Evolutionary conservation across 2,113 vertebrate genomes (phyloP).

Genomic region (Oxyura jamaicensis): DNA sequence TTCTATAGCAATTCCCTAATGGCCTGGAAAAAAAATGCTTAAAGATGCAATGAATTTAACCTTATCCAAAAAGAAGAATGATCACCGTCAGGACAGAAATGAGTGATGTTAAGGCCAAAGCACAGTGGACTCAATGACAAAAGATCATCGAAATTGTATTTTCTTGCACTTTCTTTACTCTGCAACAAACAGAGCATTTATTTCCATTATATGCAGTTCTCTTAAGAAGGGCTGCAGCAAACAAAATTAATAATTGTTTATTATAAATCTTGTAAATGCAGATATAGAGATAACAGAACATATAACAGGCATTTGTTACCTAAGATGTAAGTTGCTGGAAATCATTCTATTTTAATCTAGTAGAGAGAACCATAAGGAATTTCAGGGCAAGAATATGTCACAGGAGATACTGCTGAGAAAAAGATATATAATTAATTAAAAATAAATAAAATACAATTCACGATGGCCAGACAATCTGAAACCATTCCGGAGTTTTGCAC

Average conservation of each 20-base stretch:
- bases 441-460: too few species aligned
- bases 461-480: neutral
- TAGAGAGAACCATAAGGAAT: neutral
- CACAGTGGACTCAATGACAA: neutral
- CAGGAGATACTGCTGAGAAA: neutral
- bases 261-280: conserved; percentile 49
- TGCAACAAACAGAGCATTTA: conserved; percentile 31
- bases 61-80: neutral
- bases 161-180: conserved; percentile 10
- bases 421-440: too few species aligned
- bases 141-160: neutral
- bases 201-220: conserved; percentile 17
- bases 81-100: conserved; percentile 29
- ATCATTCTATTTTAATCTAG: neutral
- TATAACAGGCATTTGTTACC: conserved; percentile 22
- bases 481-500: neutral
- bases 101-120: neutral
- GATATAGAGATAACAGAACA: conserved; percentile 50
- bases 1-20: conserved; percentile 30
- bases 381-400: neutral
- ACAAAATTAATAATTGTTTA: conserved; percentile 49
- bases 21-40: neutral
- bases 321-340: conserved; percentile 15
- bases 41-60: neutral
- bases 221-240: conserved; percentile 20